Conservation (phyloP, 2,113 vertebrate genomes). For the Strix aluco region DNA sequence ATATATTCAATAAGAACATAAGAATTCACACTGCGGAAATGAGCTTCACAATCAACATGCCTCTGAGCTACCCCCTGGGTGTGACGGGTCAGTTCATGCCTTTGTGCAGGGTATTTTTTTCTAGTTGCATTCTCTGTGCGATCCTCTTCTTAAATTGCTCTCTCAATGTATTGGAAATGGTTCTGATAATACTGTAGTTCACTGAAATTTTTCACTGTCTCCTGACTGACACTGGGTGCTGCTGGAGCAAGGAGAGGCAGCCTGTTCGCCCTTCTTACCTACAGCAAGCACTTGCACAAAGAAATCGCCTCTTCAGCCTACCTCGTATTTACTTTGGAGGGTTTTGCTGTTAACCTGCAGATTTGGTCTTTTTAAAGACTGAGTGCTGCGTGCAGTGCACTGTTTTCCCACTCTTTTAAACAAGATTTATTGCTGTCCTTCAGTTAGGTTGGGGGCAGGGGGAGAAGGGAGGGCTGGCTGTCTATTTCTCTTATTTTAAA, state of each 20-base stretch:
- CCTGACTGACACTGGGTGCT: background rate
- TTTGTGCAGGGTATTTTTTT: background rate
- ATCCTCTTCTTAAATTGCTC: no score
- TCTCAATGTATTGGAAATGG: background rate
- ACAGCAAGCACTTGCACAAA: background rate
- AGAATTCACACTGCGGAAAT: constrained; percentile 84
- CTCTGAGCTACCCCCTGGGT: constrained; percentile 84
- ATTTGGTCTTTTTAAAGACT: no score
- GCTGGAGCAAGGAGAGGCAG: background rate
- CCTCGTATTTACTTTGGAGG: fast-evolving
- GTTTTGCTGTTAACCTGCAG: background rate
- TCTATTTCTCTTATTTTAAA: background rate
- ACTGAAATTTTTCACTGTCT: background rate
- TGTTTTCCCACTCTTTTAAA: background rate
- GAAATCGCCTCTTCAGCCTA: background rate
- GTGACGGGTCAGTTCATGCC: constrained; percentile 78
- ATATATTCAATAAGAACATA: constrained; percentile 90
- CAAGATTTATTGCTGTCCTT: background rate
- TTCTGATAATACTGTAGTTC: background rate
- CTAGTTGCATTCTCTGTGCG: no score
- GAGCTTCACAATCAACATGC: constrained; percentile 86
- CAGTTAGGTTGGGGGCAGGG: background rate
- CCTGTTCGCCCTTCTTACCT: background rate
- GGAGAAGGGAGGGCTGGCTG: background rate
- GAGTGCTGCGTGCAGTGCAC: fast-evolving